A percentile compares a stretch with the other conserved stretches of the same genome.
Conservation (phyloP, 2,888 invertebrate genomes). For the Aplocera efformata region DNA sequence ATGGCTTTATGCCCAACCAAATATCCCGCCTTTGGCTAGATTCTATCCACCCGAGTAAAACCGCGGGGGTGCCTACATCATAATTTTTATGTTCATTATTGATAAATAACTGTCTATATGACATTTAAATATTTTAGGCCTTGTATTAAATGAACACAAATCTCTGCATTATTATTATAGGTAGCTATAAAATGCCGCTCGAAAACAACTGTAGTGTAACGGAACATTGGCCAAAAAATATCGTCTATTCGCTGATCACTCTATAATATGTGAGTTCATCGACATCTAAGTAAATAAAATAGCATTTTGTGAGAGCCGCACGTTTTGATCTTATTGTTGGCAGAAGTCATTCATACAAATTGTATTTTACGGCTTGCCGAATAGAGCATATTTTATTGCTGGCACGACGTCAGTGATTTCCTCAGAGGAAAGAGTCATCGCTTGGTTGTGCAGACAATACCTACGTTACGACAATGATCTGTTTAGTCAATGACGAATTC, state of each 20-base stretch:
- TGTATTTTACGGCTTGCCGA: no score
- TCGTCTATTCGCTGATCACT: conserved; percentile 40
- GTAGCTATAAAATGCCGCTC: conserved; percentile 18
- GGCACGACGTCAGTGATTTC: conserved; percentile 61
- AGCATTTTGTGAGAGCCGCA: conserved; percentile 49
- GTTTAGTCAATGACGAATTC: conserved; percentile 3
- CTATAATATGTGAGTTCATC: conserved; percentile 45
- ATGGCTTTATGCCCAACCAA: no score
- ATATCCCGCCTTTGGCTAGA: no score
- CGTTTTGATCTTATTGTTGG: conserved; percentile 53
- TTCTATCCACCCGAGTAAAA: no score
- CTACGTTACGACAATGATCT: conserved; percentile 30
- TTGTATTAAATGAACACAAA: no score
- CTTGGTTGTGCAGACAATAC: conserved; percentile 38
- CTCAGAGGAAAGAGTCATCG: conserved; percentile 51
- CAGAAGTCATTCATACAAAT: conserved; percentile 32
- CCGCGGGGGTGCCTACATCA: no score
- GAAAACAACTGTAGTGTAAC: conserved; percentile 34
- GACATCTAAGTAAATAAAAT: conserved; percentile 59
- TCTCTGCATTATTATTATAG: conserved; percentile 12
- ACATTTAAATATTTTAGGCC: no score
- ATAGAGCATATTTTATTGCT: conserved; percentile 21
- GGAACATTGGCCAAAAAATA: conserved; percentile 46
- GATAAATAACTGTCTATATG: no score
- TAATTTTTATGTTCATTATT: no score